Evolutionary conservation across 2,113 vertebrate species (phyloP), one percentile per base, ranked within the genome.

Genomic region (Pygoscelis adeliae): DNA sequence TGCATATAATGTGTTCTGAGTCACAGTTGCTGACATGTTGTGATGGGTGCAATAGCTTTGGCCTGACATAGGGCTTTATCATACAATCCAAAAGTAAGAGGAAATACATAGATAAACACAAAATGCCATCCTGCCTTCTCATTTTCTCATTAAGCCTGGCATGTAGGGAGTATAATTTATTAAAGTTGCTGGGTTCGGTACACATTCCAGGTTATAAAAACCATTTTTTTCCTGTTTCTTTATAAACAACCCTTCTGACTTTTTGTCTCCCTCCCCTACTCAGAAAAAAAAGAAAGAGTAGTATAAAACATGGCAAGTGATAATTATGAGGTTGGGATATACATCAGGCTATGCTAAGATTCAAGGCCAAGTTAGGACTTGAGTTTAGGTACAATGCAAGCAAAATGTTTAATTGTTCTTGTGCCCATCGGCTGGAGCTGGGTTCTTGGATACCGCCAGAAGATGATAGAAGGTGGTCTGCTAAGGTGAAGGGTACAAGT

Each of bases 21-120:
- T 94, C 96, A 89, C 71, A 81, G 84, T 80, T 92, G 84, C 77
- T 97, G 97, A 97, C 89, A 91, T 93, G 95, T 97, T 97, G 87
- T 59, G 76, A 87, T 59, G 82, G 44, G 66, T 90, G 49, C 91
- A 94, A 36, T 42, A 80, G 89, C 74, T 90, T 53, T 89, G 93
- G 83, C 87, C 46, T 89, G 86, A 94, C 26, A 46, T 0, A 47
- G 73, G 94, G 56, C 58, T 97, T 97, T 96, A 94, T 94, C 32
- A 0, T 47, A 69, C 34, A 40, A 49, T 70, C 44, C 46, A 59
- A 95, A 95, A 82, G 38, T 72, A 72, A 88, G 79, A 85, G 59
- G 74, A 94, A 95, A 85, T n/a, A 59, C 38, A 86, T 22, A 30
- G 9, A 76, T 36, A 92, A 92, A 89, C 30, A 59, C 27, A 38